Percentiles rank a stretch among this genome's conserved stretches.
phyloP scores from a whole-genome alignment of 2,113 vertebrate genomes.

The Scortum barcoo region DNA sequence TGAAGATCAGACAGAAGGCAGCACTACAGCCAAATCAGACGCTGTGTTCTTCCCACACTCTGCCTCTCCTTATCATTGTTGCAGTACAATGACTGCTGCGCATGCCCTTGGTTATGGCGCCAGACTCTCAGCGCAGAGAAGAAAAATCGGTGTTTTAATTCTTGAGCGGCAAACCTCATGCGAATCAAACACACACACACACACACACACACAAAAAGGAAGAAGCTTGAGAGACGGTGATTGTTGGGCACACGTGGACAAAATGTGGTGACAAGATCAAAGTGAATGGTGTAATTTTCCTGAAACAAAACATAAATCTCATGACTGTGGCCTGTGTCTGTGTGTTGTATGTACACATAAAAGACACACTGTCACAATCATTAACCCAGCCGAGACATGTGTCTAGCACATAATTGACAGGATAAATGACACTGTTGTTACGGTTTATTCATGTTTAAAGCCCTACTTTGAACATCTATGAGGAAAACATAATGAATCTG shows the following conservation, averaged over 20 bases:
- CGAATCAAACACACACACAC: background rate
- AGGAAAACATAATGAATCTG: slow-evolving; percentile 55
- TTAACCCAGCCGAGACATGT: slow-evolving; percentile 43
- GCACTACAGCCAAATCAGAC: slow-evolving; percentile 68
- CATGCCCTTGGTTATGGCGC: slow-evolving; percentile 42
- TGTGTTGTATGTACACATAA: slow-evolving; percentile 23
- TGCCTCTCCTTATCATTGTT: slow-evolving; percentile 56
- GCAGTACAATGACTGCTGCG: slow-evolving; percentile 49
- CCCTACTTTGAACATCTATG: slow-evolving; percentile 36
- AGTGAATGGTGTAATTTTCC: slow-evolving; percentile 51
- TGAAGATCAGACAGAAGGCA: slow-evolving; percentile 76
- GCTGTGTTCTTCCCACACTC: slow-evolving; percentile 72
- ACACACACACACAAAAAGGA: background rate
- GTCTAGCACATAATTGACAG: slow-evolving; percentile 45
- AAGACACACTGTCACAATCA: slow-evolving; percentile 17
- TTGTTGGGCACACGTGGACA: background rate
- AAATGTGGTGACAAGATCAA: slow-evolving; percentile 19
- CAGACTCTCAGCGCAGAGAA: slow-evolving; percentile 14
- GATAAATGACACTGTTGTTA: slow-evolving; percentile 58
- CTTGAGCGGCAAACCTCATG: background rate
- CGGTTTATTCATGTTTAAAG: slow-evolving; percentile 56
- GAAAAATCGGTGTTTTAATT: slow-evolving; percentile 24
- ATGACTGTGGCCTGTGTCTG: background rate
- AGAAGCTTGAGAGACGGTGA: background rate
- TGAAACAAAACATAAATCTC: slow-evolving; percentile 19